A percentile compares a stretch with the other conserved stretches of the same genome.
Evolutionary conservation across 2,797 vertebrate genomes (phyloP).

Genomic region (Orestias chungarensis): DNA sequence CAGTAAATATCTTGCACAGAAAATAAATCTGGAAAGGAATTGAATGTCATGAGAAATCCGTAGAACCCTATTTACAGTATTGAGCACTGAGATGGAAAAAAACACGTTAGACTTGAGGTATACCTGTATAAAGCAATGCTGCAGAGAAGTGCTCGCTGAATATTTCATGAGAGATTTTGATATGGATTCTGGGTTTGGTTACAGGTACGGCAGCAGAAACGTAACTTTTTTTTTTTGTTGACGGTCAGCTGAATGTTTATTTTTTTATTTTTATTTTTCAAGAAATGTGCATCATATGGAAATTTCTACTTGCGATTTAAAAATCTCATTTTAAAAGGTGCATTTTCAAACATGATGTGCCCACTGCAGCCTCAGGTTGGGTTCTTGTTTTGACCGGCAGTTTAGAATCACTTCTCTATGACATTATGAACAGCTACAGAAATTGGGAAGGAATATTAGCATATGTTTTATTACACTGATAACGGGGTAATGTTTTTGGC

Average conservation of each 20-base stretch:
- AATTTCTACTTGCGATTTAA: constrained; percentile 3
- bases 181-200: constrained; percentile 34
- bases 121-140: constrained; percentile 4
- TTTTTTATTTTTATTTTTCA: neutral
- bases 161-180: constrained; percentile 31
- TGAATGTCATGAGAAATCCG: neutral
- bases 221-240: neutral
- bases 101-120: neutral
- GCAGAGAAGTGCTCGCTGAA: constrained; percentile 15
- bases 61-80: neutral
- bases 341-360: constrained; percentile 28
- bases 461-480: constrained; percentile 35
- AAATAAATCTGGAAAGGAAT: neutral
- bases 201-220: neutral
- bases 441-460: constrained; percentile 38
- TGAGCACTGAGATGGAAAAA: neutral
- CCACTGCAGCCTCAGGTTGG: constrained; percentile 22
- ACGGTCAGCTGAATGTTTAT: neutral
- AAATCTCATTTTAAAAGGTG: neutral
- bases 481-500: constrained; percentile 35
- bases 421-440: constrained; percentile 41
- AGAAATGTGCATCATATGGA: neutral
- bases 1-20: too few relatives aligned
- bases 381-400: constrained; percentile 42
- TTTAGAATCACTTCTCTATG: constrained; percentile 48